Conservation (phyloP, 2,888 invertebrate genomes). For the Scrobipalpa atriplicella region DNA sequence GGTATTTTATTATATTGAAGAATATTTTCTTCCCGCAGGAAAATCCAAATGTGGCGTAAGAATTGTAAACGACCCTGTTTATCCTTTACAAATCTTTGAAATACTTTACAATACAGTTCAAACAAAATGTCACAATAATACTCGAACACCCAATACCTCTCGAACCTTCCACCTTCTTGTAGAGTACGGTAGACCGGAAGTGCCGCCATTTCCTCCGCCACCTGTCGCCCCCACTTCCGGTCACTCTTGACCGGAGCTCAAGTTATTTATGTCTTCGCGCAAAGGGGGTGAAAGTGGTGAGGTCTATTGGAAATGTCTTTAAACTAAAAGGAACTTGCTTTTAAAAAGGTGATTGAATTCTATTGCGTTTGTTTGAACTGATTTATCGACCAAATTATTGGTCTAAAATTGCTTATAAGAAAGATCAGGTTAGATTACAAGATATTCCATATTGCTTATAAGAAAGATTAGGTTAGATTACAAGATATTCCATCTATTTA, state of each 20-base stretch:
- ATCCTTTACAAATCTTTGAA: no score
- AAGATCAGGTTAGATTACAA: no score
- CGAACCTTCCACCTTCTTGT: constrained; percentile 38
- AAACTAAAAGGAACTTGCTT: not conserved
- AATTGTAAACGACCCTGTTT: no score
- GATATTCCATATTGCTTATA: no score
- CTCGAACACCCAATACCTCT: constrained; percentile 9
- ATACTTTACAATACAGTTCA: no score
- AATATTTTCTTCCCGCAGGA: no score
- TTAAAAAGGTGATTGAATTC: not conserved
- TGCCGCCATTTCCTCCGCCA: constrained; percentile 25
- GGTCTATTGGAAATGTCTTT: constrained; percentile 12
- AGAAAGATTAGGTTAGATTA: no score
- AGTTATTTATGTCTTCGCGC: constrained; percentile 20
- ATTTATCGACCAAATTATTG: no score
- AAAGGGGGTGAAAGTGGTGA: constrained; percentile 19
- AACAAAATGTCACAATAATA: not conserved
- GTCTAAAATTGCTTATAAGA: no score
- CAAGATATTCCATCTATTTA: no score
- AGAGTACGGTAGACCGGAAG: constrained; percentile 43
- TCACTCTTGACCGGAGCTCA: constrained; percentile 9
- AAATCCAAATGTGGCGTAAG: no score
- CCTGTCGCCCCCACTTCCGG: constrained; percentile 25
- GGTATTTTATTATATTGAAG: no score
- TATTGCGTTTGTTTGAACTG: not conserved